A percentile compares a stretch with the other conserved stretches of the same genome.
Conservation (phyloP, 23 tunicate genomes). For the Clavelina lepadiformis region DNA sequence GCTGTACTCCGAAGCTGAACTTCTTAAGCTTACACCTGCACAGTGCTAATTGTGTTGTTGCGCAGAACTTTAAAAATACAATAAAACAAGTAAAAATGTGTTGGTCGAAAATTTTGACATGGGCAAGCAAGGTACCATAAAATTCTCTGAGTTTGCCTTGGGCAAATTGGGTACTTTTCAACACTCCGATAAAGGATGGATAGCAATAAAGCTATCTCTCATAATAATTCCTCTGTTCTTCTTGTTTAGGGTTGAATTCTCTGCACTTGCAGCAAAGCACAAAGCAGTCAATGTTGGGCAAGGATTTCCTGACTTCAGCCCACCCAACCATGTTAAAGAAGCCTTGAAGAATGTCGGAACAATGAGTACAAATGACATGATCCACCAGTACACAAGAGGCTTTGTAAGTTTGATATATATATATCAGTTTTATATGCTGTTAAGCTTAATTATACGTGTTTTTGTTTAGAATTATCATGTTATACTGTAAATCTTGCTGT, state of each 20-base stretch:
- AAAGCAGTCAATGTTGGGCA: slow-evolving; percentile 96
- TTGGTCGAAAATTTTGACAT: too few species aligned
- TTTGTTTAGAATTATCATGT: background rate
- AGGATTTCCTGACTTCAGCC: slow-evolving; percentile 97
- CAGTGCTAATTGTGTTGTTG: too few species aligned
- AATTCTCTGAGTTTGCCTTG: too few species aligned
- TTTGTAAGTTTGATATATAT: slow-evolving; percentile 45
- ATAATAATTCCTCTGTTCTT: too few species aligned
- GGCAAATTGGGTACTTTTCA: too few species aligned
- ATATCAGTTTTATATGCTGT: background rate
- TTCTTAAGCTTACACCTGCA: too few species aligned
- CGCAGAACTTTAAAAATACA: too few species aligned
- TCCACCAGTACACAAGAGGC: slow-evolving; percentile 93
- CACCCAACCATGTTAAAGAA: slow-evolving; percentile 68
- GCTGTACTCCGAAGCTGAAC: too few species aligned
- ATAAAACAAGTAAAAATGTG: too few species aligned
- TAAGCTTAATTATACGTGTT: background rate
- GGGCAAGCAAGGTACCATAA: too few species aligned
- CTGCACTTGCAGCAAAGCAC: slow-evolving; percentile 68
- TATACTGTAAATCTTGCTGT: background rate
- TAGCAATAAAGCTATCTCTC: too few species aligned
- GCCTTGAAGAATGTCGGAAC: slow-evolving; percentile 30
- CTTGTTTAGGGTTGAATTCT: slow-evolving; percentile 79
- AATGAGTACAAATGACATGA: slow-evolving; percentile 35
- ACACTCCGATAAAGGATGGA: too few species aligned